Evolutionary conservation across 2,888 invertebrate species (phyloP).

Genomic region (Ethmia dodecea): DNA sequence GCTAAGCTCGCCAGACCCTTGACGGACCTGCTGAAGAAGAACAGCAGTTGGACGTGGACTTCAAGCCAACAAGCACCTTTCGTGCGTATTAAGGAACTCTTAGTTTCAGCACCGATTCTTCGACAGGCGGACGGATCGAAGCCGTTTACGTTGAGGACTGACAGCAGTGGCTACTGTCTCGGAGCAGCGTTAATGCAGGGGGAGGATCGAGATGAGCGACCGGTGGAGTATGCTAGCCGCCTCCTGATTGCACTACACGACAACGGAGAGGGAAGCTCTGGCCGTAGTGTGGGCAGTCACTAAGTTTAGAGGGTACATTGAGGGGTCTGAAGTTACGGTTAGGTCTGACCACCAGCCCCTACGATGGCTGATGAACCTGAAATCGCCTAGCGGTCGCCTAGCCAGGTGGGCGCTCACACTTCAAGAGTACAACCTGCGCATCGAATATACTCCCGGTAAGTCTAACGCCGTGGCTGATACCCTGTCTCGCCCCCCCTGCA

Average conservation of each 20-base stretch:
- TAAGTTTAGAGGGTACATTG: too few species aligned
- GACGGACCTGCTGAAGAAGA: conserved; percentile 28
- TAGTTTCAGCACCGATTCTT: conserved; percentile 22
- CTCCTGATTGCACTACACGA: conserved; percentile 19
- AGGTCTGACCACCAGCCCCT: too few species aligned
- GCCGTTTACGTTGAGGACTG: conserved; percentile 23
- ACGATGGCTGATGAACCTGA: too few species aligned
- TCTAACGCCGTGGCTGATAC: too few species aligned
- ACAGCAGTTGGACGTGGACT: conserved; percentile 24
- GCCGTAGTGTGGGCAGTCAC: too few species aligned
- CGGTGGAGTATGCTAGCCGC: conserved; percentile 23
- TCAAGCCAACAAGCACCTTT: conserved; percentile 18
- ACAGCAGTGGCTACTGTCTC: conserved; percentile 24
- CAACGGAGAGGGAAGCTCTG: too few species aligned
- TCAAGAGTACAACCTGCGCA: too few species aligned
- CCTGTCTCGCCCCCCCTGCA: too few species aligned
- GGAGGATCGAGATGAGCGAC: conserved; percentile 18
- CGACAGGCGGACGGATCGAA: conserved; percentile 20
- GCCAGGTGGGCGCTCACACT: too few species aligned
- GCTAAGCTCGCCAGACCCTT: conserved; percentile 26
- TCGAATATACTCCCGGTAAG: too few species aligned
- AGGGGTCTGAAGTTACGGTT: too few species aligned
- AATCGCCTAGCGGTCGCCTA: too few species aligned
- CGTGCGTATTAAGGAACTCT: conserved; percentile 12
- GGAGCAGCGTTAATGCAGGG: conserved; percentile 24